Evolutionary conservation across 2,113 vertebrate species (phyloP).

Genomic region (Leptobrachium ailaonicum): DNA sequence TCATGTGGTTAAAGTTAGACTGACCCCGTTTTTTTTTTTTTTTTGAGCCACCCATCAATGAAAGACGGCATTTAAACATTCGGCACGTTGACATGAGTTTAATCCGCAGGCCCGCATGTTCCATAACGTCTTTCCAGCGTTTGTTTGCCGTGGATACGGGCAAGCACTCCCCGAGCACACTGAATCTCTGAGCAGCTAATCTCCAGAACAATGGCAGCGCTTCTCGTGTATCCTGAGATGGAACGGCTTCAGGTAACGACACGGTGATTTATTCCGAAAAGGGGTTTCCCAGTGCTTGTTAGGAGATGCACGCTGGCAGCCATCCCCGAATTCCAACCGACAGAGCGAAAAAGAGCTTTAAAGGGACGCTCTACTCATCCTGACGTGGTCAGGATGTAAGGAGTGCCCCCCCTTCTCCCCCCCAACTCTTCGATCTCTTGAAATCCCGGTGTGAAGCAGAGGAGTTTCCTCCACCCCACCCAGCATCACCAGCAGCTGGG

Average conservation of each 20-base stretch:
- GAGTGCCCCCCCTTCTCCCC: too few species aligned
- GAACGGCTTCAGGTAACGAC: not conserved
- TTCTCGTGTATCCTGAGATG: not conserved
- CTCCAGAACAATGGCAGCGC: not conserved
- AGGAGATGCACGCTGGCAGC: not conserved
- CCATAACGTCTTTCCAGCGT: not conserved
- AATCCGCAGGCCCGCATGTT: not conserved
- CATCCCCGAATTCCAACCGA: not conserved
- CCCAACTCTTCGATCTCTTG: too few species aligned
- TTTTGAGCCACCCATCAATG: not conserved
- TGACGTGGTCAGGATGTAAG: too few species aligned
- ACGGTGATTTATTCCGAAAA: not conserved
- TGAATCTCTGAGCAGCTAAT: not conserved
- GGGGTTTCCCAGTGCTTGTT: not conserved
- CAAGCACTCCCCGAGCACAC: not conserved
- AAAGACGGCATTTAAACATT: not conserved
- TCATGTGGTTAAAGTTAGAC: conserved; percentile 2
- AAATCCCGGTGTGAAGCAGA: too few species aligned
- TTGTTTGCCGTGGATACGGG: not conserved
- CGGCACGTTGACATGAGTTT: not conserved
- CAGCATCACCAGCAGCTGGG: too few species aligned
- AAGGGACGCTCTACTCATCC: too few species aligned
- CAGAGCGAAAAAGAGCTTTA: not conserved
- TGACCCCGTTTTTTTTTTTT: not conserved
- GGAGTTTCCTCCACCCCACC: too few species aligned